Evolutionary conservation across 2,797 vertebrate genomes (phyloP).

Genomic region (Sebastes diaconus): DNA sequence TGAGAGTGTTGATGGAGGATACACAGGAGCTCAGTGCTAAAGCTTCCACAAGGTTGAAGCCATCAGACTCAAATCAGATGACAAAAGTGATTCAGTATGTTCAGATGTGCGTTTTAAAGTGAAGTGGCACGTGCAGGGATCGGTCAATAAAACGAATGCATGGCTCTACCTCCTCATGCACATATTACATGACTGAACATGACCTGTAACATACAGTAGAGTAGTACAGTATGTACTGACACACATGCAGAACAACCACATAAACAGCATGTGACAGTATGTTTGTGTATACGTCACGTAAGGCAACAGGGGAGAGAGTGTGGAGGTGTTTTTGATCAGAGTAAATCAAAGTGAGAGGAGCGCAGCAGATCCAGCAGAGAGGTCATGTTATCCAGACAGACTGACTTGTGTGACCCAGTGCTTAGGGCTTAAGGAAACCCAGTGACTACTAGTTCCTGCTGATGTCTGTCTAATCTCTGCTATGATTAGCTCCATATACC

Average conservation of each 20-base stretch:
- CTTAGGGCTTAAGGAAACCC: constrained; percentile 50
- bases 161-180: neutral
- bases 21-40: neutral
- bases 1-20: neutral
- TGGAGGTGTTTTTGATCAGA: neutral
- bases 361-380: neutral
- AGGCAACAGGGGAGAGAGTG: neutral
- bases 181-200: neutral
- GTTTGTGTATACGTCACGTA: neutral
- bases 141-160: neutral
- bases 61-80: neutral
- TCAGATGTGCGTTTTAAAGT: neutral
- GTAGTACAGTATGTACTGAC: neutral
- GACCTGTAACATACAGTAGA: neutral
- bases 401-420: constrained; percentile 42
- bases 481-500: constrained; percentile 61
- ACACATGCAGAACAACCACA: neutral
- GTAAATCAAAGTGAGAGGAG: constrained; percentile 17
- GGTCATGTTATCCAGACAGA: constrained; percentile 29
- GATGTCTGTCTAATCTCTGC: constrained; percentile 59
- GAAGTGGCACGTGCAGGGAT: neutral
- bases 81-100: neutral
- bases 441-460: constrained; percentile 39
- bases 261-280: neutral
- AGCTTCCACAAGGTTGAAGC: neutral